These are phyloP conservation scores for Drosophila quinaria DNA, from an alignment of 2,888 invertebrate species.

Conservation along the genomic window DNA sequence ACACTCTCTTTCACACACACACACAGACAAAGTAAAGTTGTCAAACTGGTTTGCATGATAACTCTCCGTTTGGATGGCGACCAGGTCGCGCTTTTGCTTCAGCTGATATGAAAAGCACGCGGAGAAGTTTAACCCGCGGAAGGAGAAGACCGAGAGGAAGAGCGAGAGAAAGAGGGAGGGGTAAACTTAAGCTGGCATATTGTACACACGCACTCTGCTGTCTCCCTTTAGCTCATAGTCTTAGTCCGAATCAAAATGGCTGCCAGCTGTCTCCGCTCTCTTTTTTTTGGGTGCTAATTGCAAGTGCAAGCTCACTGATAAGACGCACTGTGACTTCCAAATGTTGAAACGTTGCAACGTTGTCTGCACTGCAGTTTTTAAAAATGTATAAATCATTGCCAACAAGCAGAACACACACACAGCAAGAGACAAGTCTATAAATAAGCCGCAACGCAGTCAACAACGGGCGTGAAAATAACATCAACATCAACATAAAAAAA, in stretches of 20 bases:
- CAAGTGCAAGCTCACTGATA: conserved; percentile 47
- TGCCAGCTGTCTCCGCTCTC: conserved; percentile 28
- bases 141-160: neutral
- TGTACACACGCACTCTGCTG: conserved; percentile 66
- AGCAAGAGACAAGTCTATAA: conserved; percentile 85
- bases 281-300: conserved; percentile 44
- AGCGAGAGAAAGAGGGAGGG: conserved; percentile 18
- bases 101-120: conserved; percentile 73
- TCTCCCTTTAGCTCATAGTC: neutral
- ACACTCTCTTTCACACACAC: conserved; percentile 10
- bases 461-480: conserved; percentile 69
- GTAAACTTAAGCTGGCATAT: conserved; percentile 49
- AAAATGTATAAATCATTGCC: conserved; percentile 84
- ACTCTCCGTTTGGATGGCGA: conserved; percentile 60
- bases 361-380: conserved; percentile 73
- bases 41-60: conserved; percentile 77
- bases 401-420: conserved; percentile 67
- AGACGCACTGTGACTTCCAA: conserved; percentile 13
- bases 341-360: conserved; percentile 5
- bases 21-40: conserved; percentile 49
- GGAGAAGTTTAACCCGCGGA: conserved; percentile 17
- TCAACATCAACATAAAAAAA: conserved; percentile 43
- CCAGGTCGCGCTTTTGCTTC: conserved; percentile 72
- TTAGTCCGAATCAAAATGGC: conserved; percentile 50
- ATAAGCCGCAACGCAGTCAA: conserved; percentile 58